Evolutionary conservation across 2,888 invertebrate genomes (phyloP).

Genomic region (Noctua janthina): DNA sequence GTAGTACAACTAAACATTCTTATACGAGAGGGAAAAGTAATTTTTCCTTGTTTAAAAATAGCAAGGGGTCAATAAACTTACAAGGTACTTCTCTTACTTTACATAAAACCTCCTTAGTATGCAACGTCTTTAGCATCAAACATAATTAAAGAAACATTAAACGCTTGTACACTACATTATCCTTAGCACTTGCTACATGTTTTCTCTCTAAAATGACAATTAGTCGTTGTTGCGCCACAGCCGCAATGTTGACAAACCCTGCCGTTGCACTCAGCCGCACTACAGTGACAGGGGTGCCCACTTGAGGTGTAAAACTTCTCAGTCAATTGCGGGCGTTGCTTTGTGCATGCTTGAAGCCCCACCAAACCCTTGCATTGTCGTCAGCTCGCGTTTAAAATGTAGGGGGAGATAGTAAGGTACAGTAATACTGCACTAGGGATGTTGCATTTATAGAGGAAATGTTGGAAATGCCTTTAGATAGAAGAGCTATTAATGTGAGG

Average conservation of each 20-base stretch:
- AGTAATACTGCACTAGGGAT: conserved; percentile 15
- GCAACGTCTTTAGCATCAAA: conserved; percentile 28
- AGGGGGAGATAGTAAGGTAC: conserved; percentile 18
- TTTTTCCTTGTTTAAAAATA: conserved; percentile 8
- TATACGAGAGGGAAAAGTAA: background rate
- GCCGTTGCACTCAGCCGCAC: conserved; percentile 73
- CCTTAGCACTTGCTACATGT: conserved; percentile 46
- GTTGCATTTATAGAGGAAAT: conserved; percentile 26
- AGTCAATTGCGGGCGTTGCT: conserved; percentile 66
- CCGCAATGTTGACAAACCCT: conserved; percentile 79
- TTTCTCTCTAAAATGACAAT: conserved; percentile 62
- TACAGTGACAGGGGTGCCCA: conserved; percentile 62
- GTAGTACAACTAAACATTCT: background rate
- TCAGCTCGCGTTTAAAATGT: conserved; percentile 43
- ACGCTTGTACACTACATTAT: conserved; percentile 51
- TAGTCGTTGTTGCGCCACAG: conserved; percentile 60
- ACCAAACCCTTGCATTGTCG: conserved; percentile 53
- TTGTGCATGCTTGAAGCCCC: conserved; percentile 65
- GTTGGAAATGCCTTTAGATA: conserved; percentile 3
- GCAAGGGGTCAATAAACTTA: conserved; percentile 16
- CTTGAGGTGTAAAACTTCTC: conserved; percentile 68
- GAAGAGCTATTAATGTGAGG: background rate
- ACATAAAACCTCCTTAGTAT: conserved; percentile 30
- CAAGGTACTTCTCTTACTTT: background rate
- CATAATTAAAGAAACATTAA: conserved; percentile 55